These are phyloP conservation scores for Xylocopa sonorina DNA, from an alignment of 1,140 invertebrate genomes.

Conservation along the genomic window DNA sequence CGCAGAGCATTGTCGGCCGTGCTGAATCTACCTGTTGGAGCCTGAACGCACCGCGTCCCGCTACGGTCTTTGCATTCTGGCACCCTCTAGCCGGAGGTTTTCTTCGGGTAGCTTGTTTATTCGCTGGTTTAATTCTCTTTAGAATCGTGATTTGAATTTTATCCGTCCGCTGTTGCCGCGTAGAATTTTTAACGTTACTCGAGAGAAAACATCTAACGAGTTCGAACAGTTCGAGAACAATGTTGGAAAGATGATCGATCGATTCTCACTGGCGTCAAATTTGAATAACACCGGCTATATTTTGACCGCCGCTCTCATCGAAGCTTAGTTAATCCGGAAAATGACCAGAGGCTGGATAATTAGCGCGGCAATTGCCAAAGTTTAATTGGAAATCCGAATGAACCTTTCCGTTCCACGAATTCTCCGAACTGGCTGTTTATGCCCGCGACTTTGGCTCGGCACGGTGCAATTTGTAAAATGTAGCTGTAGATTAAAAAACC, in stretches of 20 bases:
- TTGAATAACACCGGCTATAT: constrained; percentile 16
- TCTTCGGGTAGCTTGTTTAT: constrained; percentile 27
- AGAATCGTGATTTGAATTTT: constrained; percentile 43
- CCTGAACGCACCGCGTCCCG: constrained; percentile 14
- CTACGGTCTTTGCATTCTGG: constrained; percentile 42
- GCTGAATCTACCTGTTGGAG: constrained; percentile 72
- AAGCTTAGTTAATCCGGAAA: constrained; percentile 66
- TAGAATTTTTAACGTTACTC: no score
- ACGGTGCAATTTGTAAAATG: constrained; percentile 8
- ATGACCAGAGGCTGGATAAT: constrained; percentile 68
- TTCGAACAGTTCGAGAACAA: not conserved
- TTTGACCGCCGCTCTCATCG: not conserved
- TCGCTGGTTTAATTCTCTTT: constrained; percentile 46
- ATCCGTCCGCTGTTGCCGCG: not conserved
- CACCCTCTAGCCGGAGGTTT: constrained; percentile 47
- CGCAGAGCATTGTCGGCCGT: constrained; percentile 62
- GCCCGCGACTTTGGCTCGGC: constrained; percentile 1
- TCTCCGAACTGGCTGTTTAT: constrained; percentile 34
- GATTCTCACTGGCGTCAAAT: constrained; percentile 44
- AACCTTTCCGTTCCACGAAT: constrained; percentile 51
- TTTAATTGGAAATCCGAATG: constrained; percentile 68
- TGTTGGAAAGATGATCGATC: constrained; percentile 42
- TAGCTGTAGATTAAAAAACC: not conserved
- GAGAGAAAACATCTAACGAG: not conserved
- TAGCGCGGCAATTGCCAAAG: constrained; percentile 67